Conservation (phyloP, 2,888 invertebrate genomes). For the Oligia fasciuncula region DNA sequence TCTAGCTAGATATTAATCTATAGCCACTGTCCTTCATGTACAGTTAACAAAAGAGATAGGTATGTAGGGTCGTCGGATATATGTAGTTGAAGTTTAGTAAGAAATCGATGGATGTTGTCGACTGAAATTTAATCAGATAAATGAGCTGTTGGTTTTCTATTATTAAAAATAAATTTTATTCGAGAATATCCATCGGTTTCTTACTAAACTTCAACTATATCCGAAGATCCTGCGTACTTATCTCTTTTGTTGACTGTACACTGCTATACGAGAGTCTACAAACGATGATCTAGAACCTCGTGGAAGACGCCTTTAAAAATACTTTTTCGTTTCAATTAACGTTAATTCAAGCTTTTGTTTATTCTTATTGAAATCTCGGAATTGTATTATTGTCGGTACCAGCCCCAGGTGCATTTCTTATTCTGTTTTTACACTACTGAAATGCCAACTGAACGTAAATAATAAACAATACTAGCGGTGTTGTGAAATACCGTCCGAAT, state of each 20-base stretch:
- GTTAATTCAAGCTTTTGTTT: slow-evolving; percentile 7
- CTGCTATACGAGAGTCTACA: not conserved
- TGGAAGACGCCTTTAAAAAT: not conserved
- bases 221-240: too few relatives aligned
- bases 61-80: too few relatives aligned
- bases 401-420: slow-evolving; percentile 22
- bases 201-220: too few relatives aligned
- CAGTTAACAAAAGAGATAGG: too few relatives aligned
- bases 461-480: slow-evolving; percentile 47
- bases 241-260: not conserved
- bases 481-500: slow-evolving; percentile 53
- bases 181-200: too few relatives aligned
- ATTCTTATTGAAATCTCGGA: not conserved
- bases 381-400: slow-evolving; percentile 13
- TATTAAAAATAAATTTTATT: too few relatives aligned
- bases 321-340: not conserved
- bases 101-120: too few relatives aligned
- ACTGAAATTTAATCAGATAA: too few relatives aligned
- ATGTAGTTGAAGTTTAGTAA: too few relatives aligned
- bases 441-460: slow-evolving; percentile 49
- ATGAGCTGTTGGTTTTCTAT: too few relatives aligned
- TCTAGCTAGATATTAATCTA: too few relatives aligned
- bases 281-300: not conserved
- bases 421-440: slow-evolving; percentile 54
- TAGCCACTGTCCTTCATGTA: too few relatives aligned